phyloP scores from a whole-genome alignment of 2,888 invertebrate genomes.

The Ichneumon xanthorius region DNA sequence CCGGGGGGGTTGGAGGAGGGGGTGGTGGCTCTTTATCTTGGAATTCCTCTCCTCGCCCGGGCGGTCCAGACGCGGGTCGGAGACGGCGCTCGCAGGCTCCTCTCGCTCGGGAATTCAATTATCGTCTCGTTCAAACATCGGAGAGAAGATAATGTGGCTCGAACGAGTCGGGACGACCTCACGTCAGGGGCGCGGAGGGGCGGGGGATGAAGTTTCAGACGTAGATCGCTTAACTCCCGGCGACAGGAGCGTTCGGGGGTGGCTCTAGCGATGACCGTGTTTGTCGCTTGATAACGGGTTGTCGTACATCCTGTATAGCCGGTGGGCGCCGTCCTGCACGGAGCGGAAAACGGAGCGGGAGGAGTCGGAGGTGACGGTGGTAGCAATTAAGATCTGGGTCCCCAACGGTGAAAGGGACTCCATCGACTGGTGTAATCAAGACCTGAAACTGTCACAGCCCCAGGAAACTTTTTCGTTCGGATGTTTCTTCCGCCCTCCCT shows the following conservation, averaged over 20 bases:
- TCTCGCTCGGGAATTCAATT: slow-evolving; percentile 79
- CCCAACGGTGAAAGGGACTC: slow-evolving; percentile 29
- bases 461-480: slow-evolving; percentile 23
- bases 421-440: slow-evolving; percentile 46
- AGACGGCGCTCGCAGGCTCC: slow-evolving; percentile 59
- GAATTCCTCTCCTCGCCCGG: slow-evolving; percentile 52
- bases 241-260: slow-evolving; percentile 35
- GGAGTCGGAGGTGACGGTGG: slow-evolving; percentile 28
- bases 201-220: slow-evolving; percentile 62
- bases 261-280: slow-evolving; percentile 49
- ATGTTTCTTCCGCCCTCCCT: background rate
- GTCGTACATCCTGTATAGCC: slow-evolving; percentile 23
- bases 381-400: slow-evolving; percentile 60
- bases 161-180: slow-evolving; percentile 70
- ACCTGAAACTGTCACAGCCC: slow-evolving; percentile 41
- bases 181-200: slow-evolving; percentile 56
- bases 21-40: slow-evolving; percentile 40
- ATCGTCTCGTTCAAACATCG: slow-evolving; percentile 72
- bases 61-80: background rate
- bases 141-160: slow-evolving; percentile 74
- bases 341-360: slow-evolving; percentile 1
- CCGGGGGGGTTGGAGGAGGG: background rate
- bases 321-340: slow-evolving; percentile 10
- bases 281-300: slow-evolving; percentile 60
- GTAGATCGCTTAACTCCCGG: slow-evolving; percentile 67